Evolutionary conservation across 2,888 invertebrate genomes (phyloP), one percentile per base, ranked within the genome.

Genomic region (Geotrupes spiniger): DNA sequence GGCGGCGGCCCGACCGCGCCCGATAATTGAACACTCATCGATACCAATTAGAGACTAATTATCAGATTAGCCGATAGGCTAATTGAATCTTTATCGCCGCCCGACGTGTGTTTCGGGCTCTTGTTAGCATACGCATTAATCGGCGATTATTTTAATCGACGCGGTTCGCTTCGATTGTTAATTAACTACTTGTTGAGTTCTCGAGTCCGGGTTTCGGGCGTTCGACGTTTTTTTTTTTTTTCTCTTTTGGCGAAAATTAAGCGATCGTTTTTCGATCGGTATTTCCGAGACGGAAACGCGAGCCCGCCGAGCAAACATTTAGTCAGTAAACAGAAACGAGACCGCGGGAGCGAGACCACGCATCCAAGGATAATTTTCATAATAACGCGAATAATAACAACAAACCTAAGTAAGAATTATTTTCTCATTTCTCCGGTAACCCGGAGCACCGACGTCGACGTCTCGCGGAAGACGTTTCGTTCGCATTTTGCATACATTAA

Each of bases 41-140:
- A 65, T 65, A 64, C 64, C 65, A 63, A 63, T 65, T 64, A 62
- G 57, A n/a, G n/a, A 49, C 56, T 64, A 63, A 64, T 65, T 65
- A 62, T 56, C 21, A 58, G 59, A 60, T 62, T 62, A 58, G 53
- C 59, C 56, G 56, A 60, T 61, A 55, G 47, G 56, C 57, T 64
- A 64, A 65, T 64, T 64, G 65, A 64, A 64, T 63, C 63, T 65
- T 65, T 63, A 64, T 63, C 63, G 60, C 57, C 11, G 31, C 31
- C 31, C 31, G 31, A 12, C 31, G 31, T 29, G 21, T 21, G 21
- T 21, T 21, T 21, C 21, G 21, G 21, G 21, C 21, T 21, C 21
- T 21, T 21, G 21, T 21, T 21, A 21, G 21, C 21, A 6, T 21
- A 21, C 21, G 21, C 21, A 21, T 21, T 21, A 21, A 21, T 21